A percentile compares a stretch with the other conserved stretches of the same genome.
Conservation (phyloP, 2,888 invertebrate genomes). For the Drosophila flavopinicola region DNA sequence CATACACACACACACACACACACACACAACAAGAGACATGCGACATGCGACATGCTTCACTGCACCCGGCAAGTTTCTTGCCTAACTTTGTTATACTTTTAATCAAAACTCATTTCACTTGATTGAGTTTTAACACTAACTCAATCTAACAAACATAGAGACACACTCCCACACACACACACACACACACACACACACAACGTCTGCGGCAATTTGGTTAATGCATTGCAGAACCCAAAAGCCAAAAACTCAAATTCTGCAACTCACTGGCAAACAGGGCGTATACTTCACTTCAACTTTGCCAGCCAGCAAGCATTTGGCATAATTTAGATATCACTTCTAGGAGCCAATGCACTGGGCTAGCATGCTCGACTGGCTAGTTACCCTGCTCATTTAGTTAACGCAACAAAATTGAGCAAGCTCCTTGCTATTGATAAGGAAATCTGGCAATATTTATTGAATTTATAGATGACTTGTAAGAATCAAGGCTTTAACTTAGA, state of each 20-base stretch:
- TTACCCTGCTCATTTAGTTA: background rate
- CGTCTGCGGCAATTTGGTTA: constrained; percentile 30
- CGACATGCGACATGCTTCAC: constrained; percentile 27
- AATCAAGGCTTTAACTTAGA: too few relatives aligned
- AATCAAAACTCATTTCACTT: constrained; percentile 72
- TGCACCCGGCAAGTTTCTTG: constrained; percentile 28
- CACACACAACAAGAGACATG: background rate
- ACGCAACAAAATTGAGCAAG: background rate
- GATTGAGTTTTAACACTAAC: constrained; percentile 59
- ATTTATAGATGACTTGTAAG: too few relatives aligned
- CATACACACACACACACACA: background rate
- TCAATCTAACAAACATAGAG: constrained; percentile 1
- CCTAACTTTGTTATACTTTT: constrained; percentile 67
- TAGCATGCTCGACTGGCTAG: background rate
- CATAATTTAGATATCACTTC: background rate
- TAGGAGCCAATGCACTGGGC: background rate
- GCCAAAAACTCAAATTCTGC: constrained; percentile 6
- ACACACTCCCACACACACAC: constrained; percentile 3
- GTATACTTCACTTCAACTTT: constrained; percentile 28
- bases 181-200: constrained; percentile 3
- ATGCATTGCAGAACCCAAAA: constrained; percentile 18
- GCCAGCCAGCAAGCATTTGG: background rate
- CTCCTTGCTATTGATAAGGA: too few relatives aligned
- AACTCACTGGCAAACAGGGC: constrained; percentile 26
- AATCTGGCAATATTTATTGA: too few relatives aligned